Evolutionary conservation across 2,797 vertebrate genomes (phyloP), one percentile per base, ranked within the genome.

Genomic region (Rachycentron canadum): DNA sequence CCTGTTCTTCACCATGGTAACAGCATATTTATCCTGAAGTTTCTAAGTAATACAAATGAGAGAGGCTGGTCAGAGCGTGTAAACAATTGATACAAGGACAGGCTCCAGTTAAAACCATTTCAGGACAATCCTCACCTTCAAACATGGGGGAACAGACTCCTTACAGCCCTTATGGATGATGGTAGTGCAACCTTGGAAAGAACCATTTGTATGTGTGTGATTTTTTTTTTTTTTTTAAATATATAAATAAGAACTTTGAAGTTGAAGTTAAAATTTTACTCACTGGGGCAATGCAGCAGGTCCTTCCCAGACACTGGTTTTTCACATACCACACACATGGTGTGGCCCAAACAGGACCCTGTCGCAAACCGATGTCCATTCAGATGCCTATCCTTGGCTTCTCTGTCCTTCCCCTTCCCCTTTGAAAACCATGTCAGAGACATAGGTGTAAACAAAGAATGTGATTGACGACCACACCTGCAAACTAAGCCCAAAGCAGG

Each of bases 111-210:
- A 4, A 43, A 25, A 70, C 21, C 2, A 3, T n/a, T 58, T 40
- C 13, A 53, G 52, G n/a, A 66, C 9, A 36, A 58, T 7, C 25
- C 84, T 71, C 92, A 98, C 97, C 95, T 99, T 99, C 73, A 95
- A 88, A 91, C 98, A 99, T 0, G 93, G 92, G 13, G 95, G 93
- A 28, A 93, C 70, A 0, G 93, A 95, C 0, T 99, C 98, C 83
- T 96, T 97, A 89, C 98, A 99, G 72, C 88, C 88, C 80, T 97
- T 99, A 84, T 99, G 98, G 38, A 97, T 92, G 57, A 93, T 94
- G 28, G 93, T 40, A 1, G 92, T 96, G 88, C 98, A 99, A 80
- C 94, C 98, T 99, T 92, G 85, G 89, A 92, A 45, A 88, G 52
- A 40, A 26, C 16, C 25, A 10, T 52, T 61, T 71, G 38, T 28